Evolutionary conservation across 2,888 invertebrate genomes (phyloP).

Genomic region (Diaprepes abbreviatus): DNA sequence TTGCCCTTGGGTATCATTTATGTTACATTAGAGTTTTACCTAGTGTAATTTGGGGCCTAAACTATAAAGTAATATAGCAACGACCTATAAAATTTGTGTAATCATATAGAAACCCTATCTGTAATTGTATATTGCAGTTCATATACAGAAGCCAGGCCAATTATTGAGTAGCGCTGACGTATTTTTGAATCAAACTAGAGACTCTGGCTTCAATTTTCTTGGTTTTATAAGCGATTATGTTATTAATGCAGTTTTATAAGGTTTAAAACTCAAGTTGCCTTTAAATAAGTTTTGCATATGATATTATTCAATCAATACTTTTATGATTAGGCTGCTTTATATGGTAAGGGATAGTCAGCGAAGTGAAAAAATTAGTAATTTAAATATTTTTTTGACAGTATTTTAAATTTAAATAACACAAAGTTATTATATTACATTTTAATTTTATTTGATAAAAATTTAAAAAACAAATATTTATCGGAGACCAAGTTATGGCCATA

Average conservation of each 20-base stretch:
- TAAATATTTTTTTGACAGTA: too few species aligned
- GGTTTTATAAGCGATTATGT: conserved; percentile 18
- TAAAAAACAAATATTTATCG: too few species aligned
- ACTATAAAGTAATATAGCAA: conserved; percentile 49
- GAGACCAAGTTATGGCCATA: too few species aligned
- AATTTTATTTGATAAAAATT: too few species aligned
- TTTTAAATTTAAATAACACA: too few species aligned
- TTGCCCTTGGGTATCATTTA: conserved; percentile 55
- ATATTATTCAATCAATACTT: conserved; percentile 19
- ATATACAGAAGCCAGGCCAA: conserved; percentile 35
- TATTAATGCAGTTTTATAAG: conserved; percentile 15
- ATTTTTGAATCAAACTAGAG: conserved; percentile 27
- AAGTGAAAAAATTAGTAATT: too few species aligned
- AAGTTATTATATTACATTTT: too few species aligned
- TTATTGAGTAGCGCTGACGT: conserved; percentile 22
- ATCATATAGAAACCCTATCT: conserved; percentile 45
- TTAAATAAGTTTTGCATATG: conserved; percentile 16
- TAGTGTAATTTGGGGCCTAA: conserved; percentile 54
- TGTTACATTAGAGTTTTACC: conserved; percentile 54
- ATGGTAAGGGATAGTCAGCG: too few species aligned
- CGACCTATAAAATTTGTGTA: conserved; percentile 41
- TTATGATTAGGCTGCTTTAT: too few species aligned
- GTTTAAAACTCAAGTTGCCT: conserved; percentile 9
- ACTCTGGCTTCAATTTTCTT: conserved; percentile 6
- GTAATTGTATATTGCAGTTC: conserved; percentile 43